phyloP scores from a whole-genome alignment of 2,113 vertebrate species.

The Alaudala cheleensis region DNA sequence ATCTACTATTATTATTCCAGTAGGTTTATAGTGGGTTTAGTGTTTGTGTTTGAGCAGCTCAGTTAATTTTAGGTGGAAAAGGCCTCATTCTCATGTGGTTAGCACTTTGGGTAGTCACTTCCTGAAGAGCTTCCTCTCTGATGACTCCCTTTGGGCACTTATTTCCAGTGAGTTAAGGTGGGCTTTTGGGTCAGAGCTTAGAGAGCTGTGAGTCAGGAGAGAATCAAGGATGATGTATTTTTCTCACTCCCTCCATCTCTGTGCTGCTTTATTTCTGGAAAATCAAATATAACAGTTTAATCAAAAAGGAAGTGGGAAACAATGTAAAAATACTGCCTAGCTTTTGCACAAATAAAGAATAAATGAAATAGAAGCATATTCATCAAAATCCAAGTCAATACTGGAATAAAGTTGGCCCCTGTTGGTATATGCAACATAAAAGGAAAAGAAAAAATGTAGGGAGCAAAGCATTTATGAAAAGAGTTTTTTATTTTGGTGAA shows the following conservation, averaged over 20 bases:
- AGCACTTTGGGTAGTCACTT: background rate
- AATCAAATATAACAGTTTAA: constrained; percentile 77
- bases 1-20: background rate
- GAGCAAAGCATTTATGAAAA: constrained; percentile 44
- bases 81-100: background rate
- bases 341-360: constrained; percentile 72
- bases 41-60: background rate
- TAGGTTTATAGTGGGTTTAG: background rate
- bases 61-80: constrained; percentile 39
- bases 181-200: constrained; percentile 36
- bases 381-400: constrained; percentile 72
- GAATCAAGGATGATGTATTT: constrained; percentile 45
- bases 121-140: background rate
- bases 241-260: constrained; percentile 33
- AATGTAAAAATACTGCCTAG: constrained; percentile 70
- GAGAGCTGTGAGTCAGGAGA: constrained; percentile 26
- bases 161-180: constrained; percentile 24
- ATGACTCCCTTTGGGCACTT: background rate
- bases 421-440: constrained; percentile 55
- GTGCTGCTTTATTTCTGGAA: constrained; percentile 68
- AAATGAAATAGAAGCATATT: constrained; percentile 74
- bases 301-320: constrained; percentile 72
- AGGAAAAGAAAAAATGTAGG: background rate
- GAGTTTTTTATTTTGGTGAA: constrained; percentile 2
- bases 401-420: constrained; percentile 66